Evolutionary conservation across 2,888 invertebrate species (phyloP).

Genomic region (Salpingus planirostris): DNA sequence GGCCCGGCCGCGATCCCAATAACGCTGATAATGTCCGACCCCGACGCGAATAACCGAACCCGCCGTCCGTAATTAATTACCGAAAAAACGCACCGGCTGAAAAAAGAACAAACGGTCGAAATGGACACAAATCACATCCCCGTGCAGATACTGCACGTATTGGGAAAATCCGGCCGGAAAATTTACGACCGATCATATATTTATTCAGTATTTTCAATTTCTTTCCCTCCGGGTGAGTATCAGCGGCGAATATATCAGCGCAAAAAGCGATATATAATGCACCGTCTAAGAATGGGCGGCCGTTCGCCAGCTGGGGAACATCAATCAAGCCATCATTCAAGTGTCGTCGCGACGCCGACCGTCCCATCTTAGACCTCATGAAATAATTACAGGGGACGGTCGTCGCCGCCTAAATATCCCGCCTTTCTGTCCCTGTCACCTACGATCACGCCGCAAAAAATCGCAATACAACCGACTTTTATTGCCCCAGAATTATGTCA

Average conservation of each 20-base stretch:
- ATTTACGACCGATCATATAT: constrained; percentile 36
- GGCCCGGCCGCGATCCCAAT: constrained; percentile 25
- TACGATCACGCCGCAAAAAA: not conserved
- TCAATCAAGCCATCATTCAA: constrained; percentile 30
- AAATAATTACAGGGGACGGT: constrained; percentile 15
- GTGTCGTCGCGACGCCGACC: constrained; percentile 12
- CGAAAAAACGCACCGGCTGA: constrained; percentile 22
- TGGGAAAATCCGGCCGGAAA: constrained; percentile 30
- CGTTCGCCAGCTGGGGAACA: constrained; percentile 24
- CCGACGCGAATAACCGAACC: constrained; percentile 27
- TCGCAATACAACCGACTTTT: constrained; percentile 12
- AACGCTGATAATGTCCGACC: constrained; percentile 33
- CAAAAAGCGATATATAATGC: constrained; percentile 33
- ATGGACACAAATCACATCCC: constrained; percentile 32
- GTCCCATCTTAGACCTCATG: constrained; percentile 14
- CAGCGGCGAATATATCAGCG: constrained; percentile 29
- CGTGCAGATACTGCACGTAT: constrained; percentile 29
- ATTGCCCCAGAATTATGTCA: constrained; percentile 14
- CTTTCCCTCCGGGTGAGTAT: constrained; percentile 26
- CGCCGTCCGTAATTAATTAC: constrained; percentile 32
- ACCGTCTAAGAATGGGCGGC: constrained; percentile 18
- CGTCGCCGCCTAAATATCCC: not conserved
- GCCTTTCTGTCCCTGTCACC: not conserved
- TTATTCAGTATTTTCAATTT: constrained; percentile 37
- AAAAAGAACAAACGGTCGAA: constrained; percentile 26